Evolutionary conservation across 2,888 invertebrate species (phyloP).

Genomic region (Deilephila elpenor): DNA sequence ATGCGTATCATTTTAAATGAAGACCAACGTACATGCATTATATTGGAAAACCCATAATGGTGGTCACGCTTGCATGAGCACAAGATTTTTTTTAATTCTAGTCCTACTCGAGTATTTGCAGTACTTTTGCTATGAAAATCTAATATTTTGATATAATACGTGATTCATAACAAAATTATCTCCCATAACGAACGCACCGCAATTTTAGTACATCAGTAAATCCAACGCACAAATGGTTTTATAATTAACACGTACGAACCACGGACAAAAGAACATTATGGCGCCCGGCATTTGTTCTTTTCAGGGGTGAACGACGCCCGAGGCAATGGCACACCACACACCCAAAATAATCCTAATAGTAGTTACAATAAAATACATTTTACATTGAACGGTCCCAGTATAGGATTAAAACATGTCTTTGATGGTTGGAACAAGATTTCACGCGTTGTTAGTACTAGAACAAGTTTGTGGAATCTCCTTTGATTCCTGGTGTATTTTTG

Average conservation of each 20-base stretch:
- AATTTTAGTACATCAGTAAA: conserved; percentile 7
- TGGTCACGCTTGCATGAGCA: no score
- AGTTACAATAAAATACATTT: conserved; percentile 39
- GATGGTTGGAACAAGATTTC: conserved; percentile 81
- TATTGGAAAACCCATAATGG: no score
- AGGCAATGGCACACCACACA: conserved; percentile 38
- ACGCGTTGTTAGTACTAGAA: conserved; percentile 80
- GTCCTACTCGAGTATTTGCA: no score
- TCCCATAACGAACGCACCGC: neutral
- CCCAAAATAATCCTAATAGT: conserved; percentile 43
- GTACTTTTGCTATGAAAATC: no score
- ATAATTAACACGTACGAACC: conserved; percentile 44
- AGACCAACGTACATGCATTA: no score
- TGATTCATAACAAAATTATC: no score
- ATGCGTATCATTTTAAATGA: no score
- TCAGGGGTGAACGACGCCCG: conserved; percentile 51
- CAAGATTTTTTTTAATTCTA: no score
- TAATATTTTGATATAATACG: no score
- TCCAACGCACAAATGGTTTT: conserved; percentile 37
- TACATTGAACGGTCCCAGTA: conserved; percentile 37
- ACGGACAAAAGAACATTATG: conserved; percentile 42
- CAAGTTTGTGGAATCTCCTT: conserved; percentile 78
- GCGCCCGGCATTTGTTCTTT: conserved; percentile 52
- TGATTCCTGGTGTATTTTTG: conserved; percentile 82
- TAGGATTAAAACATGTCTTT: conserved; percentile 71